Evolutionary conservation across 2,888 invertebrate genomes (phyloP).

Genomic region (Pseudococcus longispinus): DNA sequence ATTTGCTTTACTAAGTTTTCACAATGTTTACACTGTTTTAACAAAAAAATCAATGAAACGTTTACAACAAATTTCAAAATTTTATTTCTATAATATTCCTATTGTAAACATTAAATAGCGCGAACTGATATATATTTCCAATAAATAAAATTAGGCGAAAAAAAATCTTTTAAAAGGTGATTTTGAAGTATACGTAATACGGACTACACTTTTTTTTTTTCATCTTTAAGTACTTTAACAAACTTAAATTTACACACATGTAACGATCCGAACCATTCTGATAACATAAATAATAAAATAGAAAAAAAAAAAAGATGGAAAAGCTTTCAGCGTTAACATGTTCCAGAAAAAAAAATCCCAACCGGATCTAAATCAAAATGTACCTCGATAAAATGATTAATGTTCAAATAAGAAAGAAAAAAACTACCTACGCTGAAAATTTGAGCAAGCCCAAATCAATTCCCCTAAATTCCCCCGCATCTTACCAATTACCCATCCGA

Average conservation of each 20-base stretch:
- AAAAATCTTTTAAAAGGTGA: constrained; percentile 31
- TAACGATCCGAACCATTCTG: constrained; percentile 43
- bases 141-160: constrained; percentile 48
- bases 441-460: constrained; percentile 54
- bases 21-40: constrained; percentile 29
- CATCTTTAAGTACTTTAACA: constrained; percentile 44
- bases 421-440: constrained; percentile 52
- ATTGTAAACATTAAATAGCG: constrained; percentile 48
- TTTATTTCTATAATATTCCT: constrained; percentile 52
- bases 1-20: constrained; percentile 34
- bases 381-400: neutral
- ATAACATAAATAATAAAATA: constrained; percentile 45
- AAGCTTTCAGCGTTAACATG: constrained; percentile 41
- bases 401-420: constrained; percentile 7
- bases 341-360: constrained; percentile 11
- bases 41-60: constrained; percentile 1
- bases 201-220: constrained; percentile 15
- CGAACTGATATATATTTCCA: constrained; percentile 47
- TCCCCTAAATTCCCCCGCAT: constrained; percentile 10
- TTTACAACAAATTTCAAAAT: constrained; percentile 56
- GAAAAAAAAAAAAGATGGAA: constrained; percentile 35
- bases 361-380: neutral
- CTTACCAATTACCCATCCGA: neutral
- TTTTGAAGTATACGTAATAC: constrained; percentile 8
- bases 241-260: constrained; percentile 44